A percentile compares a stretch with the other conserved stretches of the same genome.
Evolutionary conservation across 1,140 invertebrate genomes (phyloP).

Genomic region (Limonius californicus): DNA sequence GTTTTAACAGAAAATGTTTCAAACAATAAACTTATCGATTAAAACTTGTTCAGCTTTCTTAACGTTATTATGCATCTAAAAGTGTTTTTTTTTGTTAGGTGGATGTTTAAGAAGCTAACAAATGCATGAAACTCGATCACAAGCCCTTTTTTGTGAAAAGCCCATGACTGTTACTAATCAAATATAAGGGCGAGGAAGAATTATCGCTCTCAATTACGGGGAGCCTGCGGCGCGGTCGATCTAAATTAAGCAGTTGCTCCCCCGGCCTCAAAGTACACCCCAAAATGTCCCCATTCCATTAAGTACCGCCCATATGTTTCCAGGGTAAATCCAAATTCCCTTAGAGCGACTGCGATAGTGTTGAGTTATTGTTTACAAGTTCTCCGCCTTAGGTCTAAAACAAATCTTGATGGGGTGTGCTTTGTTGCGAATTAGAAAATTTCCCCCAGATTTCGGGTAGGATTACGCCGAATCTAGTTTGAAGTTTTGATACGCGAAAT

Average conservation of each 20-base stretch:
- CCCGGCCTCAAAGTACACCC: neutral
- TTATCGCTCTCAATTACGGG: neutral
- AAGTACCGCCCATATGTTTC: neutral
- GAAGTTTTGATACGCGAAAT: too few relatives aligned
- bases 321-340: too few relatives aligned
- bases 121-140: neutral
- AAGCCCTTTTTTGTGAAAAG: neutral
- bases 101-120: too few relatives aligned
- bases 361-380: neutral
- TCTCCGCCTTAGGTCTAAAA: neutral
- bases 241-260: neutral
- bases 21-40: too few relatives aligned
- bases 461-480: too few relatives aligned
- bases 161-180: neutral
- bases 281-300: neutral
- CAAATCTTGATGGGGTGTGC: too few relatives aligned
- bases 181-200: neutral
- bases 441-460: too few relatives aligned
- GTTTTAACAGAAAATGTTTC: too few relatives aligned
- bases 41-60: too few relatives aligned
- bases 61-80: too few relatives aligned
- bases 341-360: neutral
- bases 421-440: too few relatives aligned
- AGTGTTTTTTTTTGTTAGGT: too few relatives aligned
- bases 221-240: neutral